Evolutionary conservation across 2,797 vertebrate genomes (phyloP), one percentile per base, ranked within the genome.

Genomic region (Acropternis orthonyx): DNA sequence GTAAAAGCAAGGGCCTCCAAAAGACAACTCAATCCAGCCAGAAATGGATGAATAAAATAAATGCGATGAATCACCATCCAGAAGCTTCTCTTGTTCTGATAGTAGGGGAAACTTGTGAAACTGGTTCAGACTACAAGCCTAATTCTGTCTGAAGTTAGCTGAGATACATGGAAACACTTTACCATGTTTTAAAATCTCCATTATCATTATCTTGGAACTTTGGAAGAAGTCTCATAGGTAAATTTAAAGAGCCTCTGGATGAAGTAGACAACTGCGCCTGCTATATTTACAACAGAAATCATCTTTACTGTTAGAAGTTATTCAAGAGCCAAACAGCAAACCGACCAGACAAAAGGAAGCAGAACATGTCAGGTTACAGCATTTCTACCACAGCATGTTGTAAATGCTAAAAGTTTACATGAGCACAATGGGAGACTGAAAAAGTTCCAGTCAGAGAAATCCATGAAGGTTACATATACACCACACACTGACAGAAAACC

Each of bases 21-120:
- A 83, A 65, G 27, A 11, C 36, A 78, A 6, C 12, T 66, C 37
- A 58, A 26, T 23, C 30, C n/a, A 58, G 17, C 37, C 6, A 68
- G 32, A 91, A 93, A 68, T 12, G 5, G 7, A 36, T 75, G 37
- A n/a, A 39, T 87, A 37, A 85, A 90, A 84, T 54, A 86, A 88
- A 72, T 2, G 1, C 28, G 36, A 78, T 86, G 3, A 78, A 65
- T 84, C 19, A 72, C 5, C 8, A 28, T 37, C 4, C 22, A 66
- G 76, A 55, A 81, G 5, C 2, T 90, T 72, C 30, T 88, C 14
- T 26, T 86, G 13, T 58, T 78, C 30, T 83, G 32, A 59, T 37
- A 69, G 32, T 19, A 52, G 32, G 39, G 19, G 10, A 71, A 65
- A 6, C 4, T 44, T 58, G 37, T 9, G 36, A 16, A 78, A 68